Base-by-base conservation (phyloP, 1,140 invertebrate species). In the Drosophila yakuba region DNA sequence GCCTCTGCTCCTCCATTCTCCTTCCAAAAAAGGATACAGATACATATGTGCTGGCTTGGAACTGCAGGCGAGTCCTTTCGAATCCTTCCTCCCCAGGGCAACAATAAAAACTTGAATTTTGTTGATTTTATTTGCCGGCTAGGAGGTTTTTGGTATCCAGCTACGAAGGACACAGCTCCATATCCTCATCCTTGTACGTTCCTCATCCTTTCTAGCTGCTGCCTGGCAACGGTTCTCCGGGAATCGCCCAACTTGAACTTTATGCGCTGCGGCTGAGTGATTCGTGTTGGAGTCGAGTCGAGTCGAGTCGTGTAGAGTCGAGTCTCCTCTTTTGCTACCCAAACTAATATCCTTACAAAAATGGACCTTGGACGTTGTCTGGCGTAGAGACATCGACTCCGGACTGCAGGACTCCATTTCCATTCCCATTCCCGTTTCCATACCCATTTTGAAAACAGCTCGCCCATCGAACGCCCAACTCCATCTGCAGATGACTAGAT, bases 91-190 rank as follows among this genome's bases (percentile, higher is more conserved):
- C 60, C 78, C 67, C 74, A 64, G 62, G 73, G 64, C 86, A 82
- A 89, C 84, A 88, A 88, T 88, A 84, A 89, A 88, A 88, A 84
- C 64, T 89, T 90, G 73, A 88, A 71, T 88, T 82, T 83, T 89
- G 84, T 89, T 82, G 84, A 88, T 88, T 78, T 75, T 89, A 88
- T 89, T 84, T 74, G 68, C 52, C 71, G 43, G 64, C 64, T 28
- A 38, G 52, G 68, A 72, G 68, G 68, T 72, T 72, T 71, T 72
- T 71, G 68, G 66, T 71, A 72, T 62, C 74, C 63, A 43, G 66
- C 57, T 51, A 17, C 39, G 60, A 35, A 48, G 47, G 23, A 48
- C 47, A 36, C 57, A 43, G 15, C 39, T 36, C 8, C 28, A 15
- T 7, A 15, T 17, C 32, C 14, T 14, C 14, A 35, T 20, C n/a